Base-by-base conservation (phyloP, 2,888 invertebrate genomes). In the Dione vanillae region DNA sequence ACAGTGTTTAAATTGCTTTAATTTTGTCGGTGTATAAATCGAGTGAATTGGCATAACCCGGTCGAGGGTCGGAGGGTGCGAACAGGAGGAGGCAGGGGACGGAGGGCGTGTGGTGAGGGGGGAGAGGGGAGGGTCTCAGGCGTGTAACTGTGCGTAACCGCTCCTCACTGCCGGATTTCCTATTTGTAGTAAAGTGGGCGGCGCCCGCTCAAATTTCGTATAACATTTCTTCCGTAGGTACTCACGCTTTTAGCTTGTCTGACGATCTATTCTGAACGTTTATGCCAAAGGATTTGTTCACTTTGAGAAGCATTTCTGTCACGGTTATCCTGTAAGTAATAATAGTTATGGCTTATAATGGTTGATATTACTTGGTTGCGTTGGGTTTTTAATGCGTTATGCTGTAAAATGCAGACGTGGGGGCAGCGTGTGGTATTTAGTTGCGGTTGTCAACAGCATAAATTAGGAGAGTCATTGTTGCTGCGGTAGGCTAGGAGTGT, bases 171-270 rank as follows among this genome's bases (percentile, higher is more conserved):
- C 90, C 92, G 92, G 92, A 91, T 91, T 93, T 93, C 93, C 93
- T 92, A 91, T 91, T 91, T 89, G 91, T 89, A 93, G 91, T 91
- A 91, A 91, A 92, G 91, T 91, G 90, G 90, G 90, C 91, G 90
- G 91, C 90, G 90, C 90, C 88, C 80, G 85, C 87, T 85, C 86
- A 88, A 90, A 91, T 91, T 91, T 91, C 91, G 89, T 88, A 90
- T 89, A 89, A 87, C 87, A 87, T 85, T 87, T 88, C 88, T 91
- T 90, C 88, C 88, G 88, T 84, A 85, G 88, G 84, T 85, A 88
- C 88, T 84, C 84, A 84, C 87, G 89, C 89, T 85, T 86, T 85
- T 85, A 82, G 85, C 90, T 87, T 88, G 91, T 90, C 89, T 87
- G 89, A 90, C 90, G 89, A 91, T 90, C 89, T 91, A 89, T 90